Evolutionary conservation across 2,888 invertebrate genomes (phyloP).

Genomic region (Endomychus coccineus): DNA sequence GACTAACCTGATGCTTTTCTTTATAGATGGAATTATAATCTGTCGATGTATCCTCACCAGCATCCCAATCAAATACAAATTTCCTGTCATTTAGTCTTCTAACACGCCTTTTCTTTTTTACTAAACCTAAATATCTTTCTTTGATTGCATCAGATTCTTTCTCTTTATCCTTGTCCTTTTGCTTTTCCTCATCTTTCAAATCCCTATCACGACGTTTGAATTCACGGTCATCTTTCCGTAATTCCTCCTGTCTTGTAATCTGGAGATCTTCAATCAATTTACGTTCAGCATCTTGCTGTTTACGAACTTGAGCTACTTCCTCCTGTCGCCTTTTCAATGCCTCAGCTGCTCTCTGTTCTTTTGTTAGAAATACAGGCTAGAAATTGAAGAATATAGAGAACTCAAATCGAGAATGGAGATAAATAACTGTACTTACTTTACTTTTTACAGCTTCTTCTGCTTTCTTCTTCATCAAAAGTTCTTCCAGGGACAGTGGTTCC

Average conservation of each 20-base stretch:
- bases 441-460: constrained; percentile 90
- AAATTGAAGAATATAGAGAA: too few species aligned
- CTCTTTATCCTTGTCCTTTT: constrained; percentile 76
- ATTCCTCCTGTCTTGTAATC: constrained; percentile 32
- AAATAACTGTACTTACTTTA: constrained; percentile 50
- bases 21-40: constrained; percentile 98
- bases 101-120: constrained; percentile 88
- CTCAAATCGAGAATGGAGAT: not conserved
- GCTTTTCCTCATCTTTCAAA: constrained; percentile 47
- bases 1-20: constrained; percentile 77
- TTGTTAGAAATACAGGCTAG: constrained; percentile 88
- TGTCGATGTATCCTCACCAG: constrained; percentile 94
- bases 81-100: constrained; percentile 94
- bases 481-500: constrained; percentile 93
- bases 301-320: constrained; percentile 75
- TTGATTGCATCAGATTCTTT: constrained; percentile 92
- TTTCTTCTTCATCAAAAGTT: constrained; percentile 90
- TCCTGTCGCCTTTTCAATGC: constrained; percentile 85
- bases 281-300: constrained; percentile 59
- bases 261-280: constrained; percentile 37
- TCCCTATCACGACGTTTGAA: constrained; percentile 43
- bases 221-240: constrained; percentile 35
- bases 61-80: constrained; percentile 99
- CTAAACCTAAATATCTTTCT: constrained; percentile 87
- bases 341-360: constrained; percentile 86